Base-by-base conservation (phyloP, 2,797 vertebrate species). In the Schizopygopsis malacanthus region DNA sequence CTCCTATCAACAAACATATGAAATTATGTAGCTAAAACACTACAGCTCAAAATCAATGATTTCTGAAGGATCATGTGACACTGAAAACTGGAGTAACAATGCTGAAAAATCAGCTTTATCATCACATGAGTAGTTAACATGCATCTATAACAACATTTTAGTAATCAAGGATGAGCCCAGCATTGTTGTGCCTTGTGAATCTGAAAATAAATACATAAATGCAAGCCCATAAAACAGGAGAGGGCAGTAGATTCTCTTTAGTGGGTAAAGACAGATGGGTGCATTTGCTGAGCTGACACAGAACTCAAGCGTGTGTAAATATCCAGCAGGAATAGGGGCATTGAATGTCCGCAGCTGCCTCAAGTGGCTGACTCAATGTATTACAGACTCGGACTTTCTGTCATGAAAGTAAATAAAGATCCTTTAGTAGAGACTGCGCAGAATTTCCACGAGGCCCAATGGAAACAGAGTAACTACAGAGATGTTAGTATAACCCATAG, bases 291-390 rank as follows among this genome's bases (percentile, higher is more conserved):
- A 16, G 67, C 20, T 22, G 13, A 79, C 67, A 69, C 77, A 78
- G n/a, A 65, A 71, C 16, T 81, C 13, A 52, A 47, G 13, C 13
- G 8, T 7, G 63, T 71, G 45, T 56, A 50, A 56, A 70, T 71
- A 56, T 59, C 52, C 52, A 69, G 33, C 59, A 78, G 4, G 33
- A 54, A 84, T 65, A 41, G n/a, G 18, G 65, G 28, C 33, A 63
- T 37, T 71, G 45, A 80, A 79, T 81, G 67, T 78, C 65, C 18
- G 18, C 56, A 71, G 82, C 52, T 22, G 75, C 75, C 75, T 83
- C 37, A 72, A 67, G 80, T 12, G 59, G 56, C 80, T 69, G 43
- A 81, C 4, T 70, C 50, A 28, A 1, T 54, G 45, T 72, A 72
- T 43, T 45, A 50, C 54, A 73, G 47, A 25, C 65, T 47, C 22